phyloP scores from a whole-genome alignment of 2,888 invertebrate genomes.

The Siphonodentalium dalli region DNA sequence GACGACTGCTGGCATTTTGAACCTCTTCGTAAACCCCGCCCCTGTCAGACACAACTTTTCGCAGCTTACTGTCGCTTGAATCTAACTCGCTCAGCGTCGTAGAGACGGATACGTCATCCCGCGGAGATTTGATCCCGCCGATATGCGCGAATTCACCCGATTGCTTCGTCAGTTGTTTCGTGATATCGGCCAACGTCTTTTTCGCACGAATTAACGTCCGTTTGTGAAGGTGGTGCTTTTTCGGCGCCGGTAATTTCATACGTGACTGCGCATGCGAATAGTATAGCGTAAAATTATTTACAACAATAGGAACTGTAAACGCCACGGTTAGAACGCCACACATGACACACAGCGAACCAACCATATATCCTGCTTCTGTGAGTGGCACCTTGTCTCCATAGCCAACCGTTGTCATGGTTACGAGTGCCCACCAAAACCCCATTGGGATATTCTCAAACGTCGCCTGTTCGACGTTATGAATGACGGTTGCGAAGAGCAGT shows the following conservation, averaged over 20 bases:
- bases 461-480: constrained; percentile 57
- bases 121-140: constrained; percentile 28
- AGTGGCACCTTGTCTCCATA: constrained; percentile 62
- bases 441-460: constrained; percentile 63
- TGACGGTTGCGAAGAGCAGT: constrained; percentile 61
- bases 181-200: constrained; percentile 46
- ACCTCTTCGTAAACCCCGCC: background rate
- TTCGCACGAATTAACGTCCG: constrained; percentile 49
- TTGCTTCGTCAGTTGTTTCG: constrained; percentile 37
- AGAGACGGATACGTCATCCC: constrained; percentile 4
- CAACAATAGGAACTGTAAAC: constrained; percentile 63
- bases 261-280: constrained; percentile 63
- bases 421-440: constrained; percentile 64
- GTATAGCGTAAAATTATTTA: constrained; percentile 62
- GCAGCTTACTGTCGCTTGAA: background rate
- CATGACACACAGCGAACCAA: constrained; percentile 60
- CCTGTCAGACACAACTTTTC: background rate
- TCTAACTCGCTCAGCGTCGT: background rate
- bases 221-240: constrained; percentile 48
- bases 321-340: constrained; percentile 63
- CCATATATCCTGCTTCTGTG: constrained; percentile 54
- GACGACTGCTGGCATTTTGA: too few relatives aligned
- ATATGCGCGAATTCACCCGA: constrained; percentile 29
- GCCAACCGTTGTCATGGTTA: constrained; percentile 65
- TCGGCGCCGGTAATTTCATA: constrained; percentile 53